phyloP scores from a whole-genome alignment of 2,888 invertebrate species.

The Minunthozetes semirufus region DNA sequence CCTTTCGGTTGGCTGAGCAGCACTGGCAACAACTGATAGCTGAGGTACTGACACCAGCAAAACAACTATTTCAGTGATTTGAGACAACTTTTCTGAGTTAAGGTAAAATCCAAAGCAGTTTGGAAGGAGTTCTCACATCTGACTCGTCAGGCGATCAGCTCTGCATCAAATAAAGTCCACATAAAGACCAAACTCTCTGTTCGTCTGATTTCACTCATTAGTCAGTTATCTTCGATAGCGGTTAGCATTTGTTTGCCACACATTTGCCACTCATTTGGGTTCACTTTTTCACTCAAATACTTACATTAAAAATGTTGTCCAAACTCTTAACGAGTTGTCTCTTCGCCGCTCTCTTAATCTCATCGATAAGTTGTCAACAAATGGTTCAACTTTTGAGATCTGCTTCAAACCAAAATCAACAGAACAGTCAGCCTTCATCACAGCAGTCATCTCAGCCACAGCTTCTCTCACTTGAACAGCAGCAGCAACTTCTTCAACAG shows the following conservation, averaged over 20 bases:
- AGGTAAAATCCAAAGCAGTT: background rate
- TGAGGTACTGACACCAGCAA: background rate
- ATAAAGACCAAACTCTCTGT: constrained; percentile 22
- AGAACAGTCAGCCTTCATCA: background rate
- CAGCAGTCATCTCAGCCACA: background rate
- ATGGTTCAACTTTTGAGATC: background rate
- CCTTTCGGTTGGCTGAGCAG: constrained; percentile 23
- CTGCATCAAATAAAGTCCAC: no score
- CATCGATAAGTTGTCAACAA: constrained; percentile 2
- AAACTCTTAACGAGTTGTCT: background rate
- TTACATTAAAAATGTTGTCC: constrained; percentile 1
- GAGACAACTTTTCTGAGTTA: constrained; percentile 6
- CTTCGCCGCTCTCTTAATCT: background rate
- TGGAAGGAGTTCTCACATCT: constrained; percentile 12
- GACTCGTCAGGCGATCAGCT: constrained; percentile 9
- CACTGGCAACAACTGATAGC: background rate
- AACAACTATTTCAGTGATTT: constrained; percentile 13
- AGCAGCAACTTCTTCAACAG: constrained; percentile 32
- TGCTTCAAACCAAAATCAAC: constrained; percentile 4
- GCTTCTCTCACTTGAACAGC: constrained; percentile 30
- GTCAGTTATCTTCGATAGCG: constrained; percentile 10
- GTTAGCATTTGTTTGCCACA: background rate
- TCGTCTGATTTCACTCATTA: constrained; percentile 21
- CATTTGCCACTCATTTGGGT: no score
- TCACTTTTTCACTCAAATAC: background rate